Evolutionary conservation across 2,113 vertebrate genomes (phyloP).

Genomic region (Bufo bufo): DNA sequence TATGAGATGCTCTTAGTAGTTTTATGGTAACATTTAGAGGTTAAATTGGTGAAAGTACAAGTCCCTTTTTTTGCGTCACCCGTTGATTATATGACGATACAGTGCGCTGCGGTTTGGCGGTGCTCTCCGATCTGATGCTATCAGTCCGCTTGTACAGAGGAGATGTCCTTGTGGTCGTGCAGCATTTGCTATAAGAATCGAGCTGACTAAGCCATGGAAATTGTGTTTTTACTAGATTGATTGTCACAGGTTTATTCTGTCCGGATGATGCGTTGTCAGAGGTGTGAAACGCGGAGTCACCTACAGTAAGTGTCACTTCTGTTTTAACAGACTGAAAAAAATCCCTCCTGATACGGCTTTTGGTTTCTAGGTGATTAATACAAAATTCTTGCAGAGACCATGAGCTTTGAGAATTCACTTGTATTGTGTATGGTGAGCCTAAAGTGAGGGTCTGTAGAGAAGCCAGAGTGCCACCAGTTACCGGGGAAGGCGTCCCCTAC

Average conservation of each 20-base stretch:
- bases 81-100: too few relatives aligned
- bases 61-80: not conserved
- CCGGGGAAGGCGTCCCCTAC: not conserved
- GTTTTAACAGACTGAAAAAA: not conserved
- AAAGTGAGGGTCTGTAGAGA: not conserved
- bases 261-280: not conserved
- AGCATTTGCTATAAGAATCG: not conserved
- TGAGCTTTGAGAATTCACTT: not conserved
- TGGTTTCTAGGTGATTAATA: not conserved
- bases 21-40: not conserved
- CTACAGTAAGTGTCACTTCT: slow-evolving; percentile 20
- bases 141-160: not conserved
- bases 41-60: not conserved
- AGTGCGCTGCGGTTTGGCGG: not conserved
- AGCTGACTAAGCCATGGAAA: not conserved
- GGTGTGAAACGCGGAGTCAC: not conserved
- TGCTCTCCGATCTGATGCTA: not conserved
- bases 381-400: not conserved
- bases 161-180: not conserved
- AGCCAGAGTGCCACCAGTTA: too few relatives aligned
- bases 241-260: not conserved
- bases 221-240: not conserved
- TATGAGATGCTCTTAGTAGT: too few relatives aligned
- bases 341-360: not conserved
- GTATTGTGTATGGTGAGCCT: not conserved